phyloP scores from a whole-genome alignment of 2,888 invertebrate species.

The Sesia bembeciformis region DNA sequence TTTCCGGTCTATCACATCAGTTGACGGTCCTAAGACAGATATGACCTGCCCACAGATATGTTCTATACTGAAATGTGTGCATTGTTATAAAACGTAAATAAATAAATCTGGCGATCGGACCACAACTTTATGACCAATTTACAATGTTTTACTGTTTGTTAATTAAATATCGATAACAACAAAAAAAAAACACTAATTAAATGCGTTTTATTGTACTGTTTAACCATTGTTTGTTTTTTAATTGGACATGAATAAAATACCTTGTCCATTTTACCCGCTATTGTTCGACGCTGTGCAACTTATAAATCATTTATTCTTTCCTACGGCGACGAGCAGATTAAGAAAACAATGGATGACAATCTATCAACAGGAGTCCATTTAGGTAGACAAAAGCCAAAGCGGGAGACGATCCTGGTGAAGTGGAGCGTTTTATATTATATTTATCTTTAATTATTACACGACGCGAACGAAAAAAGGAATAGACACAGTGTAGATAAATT shows the following conservation, averaged over 20 bases:
- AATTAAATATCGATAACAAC: no score
- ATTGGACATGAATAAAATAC: not conserved
- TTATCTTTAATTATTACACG: constrained; percentile 72
- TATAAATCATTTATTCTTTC: constrained; percentile 65
- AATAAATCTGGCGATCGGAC: no score
- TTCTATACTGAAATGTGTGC: no score
- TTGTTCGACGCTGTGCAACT: constrained; percentile 18
- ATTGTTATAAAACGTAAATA: no score
- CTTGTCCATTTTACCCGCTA: constrained; percentile 5
- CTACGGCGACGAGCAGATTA: constrained; percentile 49
- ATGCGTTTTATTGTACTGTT: no score
- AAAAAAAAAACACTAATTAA: no score
- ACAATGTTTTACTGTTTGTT: no score
- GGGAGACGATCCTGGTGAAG: constrained; percentile 46
- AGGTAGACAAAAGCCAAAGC: constrained; percentile 54
- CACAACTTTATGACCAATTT: no score
- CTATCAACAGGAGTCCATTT: constrained; percentile 61
- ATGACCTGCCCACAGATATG: no score
- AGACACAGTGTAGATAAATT: constrained; percentile 1
- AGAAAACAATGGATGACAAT: constrained; percentile 66
- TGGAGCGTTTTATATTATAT: constrained; percentile 69
- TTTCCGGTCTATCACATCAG: no score
- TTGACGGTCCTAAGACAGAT: no score
- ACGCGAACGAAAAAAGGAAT: constrained; percentile 14
- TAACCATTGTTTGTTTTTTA: not conserved